Evolutionary conservation across 37 sponge, comb jelly and placozoan species (phyloP).

Genomic region (Aplysina aerophoba): DNA sequence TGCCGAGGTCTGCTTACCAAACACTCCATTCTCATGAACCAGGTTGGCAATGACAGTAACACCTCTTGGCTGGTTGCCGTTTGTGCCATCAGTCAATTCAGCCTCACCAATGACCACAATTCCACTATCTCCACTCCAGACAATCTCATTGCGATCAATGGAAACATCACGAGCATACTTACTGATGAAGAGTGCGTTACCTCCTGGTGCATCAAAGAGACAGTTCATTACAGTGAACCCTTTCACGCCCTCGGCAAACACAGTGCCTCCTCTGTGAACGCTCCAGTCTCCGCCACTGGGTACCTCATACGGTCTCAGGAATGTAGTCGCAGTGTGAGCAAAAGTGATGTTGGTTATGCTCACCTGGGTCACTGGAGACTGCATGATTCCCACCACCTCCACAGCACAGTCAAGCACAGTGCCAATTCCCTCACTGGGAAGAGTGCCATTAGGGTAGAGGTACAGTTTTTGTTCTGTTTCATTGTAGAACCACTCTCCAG

Average conservation of each 20-base stretch:
- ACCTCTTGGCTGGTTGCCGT: conserved; percentile 49
- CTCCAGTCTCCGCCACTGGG: conserved; percentile 72
- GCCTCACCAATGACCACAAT: conserved; percentile 64
- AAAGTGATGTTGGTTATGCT: conserved; percentile 37
- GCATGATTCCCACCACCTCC: conserved; percentile 12
- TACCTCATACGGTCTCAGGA: conserved; percentile 51
- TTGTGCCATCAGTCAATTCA: conserved; percentile 54
- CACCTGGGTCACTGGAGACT: conserved; percentile 32
- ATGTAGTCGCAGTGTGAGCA: conserved; percentile 63
- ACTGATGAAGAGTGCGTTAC: conserved; percentile 55
- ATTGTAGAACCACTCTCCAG: conserved; percentile 67
- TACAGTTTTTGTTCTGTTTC: conserved; percentile 30
- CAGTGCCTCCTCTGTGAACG: conserved; percentile 52
- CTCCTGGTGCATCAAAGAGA: conserved; percentile 57
- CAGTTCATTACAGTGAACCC: conserved; percentile 32
- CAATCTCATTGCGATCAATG: conserved; percentile 59
- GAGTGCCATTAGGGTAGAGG: conserved; percentile 48
- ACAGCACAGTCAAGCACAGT: conserved; percentile 25
- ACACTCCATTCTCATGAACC: conserved; percentile 67
- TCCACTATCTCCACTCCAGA: conserved; percentile 69
- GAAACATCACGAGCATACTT: conserved; percentile 45
- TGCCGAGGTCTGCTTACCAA: conserved; percentile 56
- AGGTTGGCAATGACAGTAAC: conserved; percentile 46
- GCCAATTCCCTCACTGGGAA: conserved; percentile 44
- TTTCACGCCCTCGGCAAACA: conserved; percentile 52